Base-by-base conservation (phyloP, 2,888 invertebrate species). In the Volucella zonaria region DNA sequence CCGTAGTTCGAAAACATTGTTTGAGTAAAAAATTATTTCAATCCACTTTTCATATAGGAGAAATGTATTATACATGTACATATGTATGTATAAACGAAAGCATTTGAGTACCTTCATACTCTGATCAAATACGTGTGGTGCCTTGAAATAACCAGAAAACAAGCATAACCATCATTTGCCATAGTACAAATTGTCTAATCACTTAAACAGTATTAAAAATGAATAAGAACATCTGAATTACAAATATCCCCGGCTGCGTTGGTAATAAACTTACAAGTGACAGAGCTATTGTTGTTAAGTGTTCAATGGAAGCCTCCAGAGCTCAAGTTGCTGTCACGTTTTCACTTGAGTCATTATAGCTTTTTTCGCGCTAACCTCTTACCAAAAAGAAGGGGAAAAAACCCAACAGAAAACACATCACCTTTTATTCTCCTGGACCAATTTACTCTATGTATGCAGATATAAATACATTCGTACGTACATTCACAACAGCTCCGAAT, bases 201-300 rank as follows among this genome's bases (percentile, higher is more conserved):
- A 79, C 79, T 79, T 79, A 79, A 79, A 79, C 45, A 52, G 73
- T 10, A 79, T 79, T 73, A 79, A 79, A 79, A 79, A 79, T 79
- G 64, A 66, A 79, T 73, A 79, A 79, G 78, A 64, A 70, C 78
- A 70, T 58, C 70, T 78, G 78, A 70, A 78, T 78, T 58, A 70
- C 64, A 64, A 70, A 71, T 71, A 64, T 49, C 49, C 62, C 58
- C 42, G 4, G 52, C 9, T 62, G 47, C 40, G 54, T 43, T 23
- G 49, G 70, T 38, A 70, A 71, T 78, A 78, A 78, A 74, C 74
- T 64, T 56, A 54, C 64, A 64, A 56, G 74, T 78, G 78, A 71
- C 78, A 78, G 62, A 71, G 51, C 49, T 49, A 43, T 78, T 78
- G 78, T 78, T n/a, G 77, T 68, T 45, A 52, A 67, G 75, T 64